Conservation (phyloP, 2,113 vertebrate genomes). For the Pandion haliaetus region DNA sequence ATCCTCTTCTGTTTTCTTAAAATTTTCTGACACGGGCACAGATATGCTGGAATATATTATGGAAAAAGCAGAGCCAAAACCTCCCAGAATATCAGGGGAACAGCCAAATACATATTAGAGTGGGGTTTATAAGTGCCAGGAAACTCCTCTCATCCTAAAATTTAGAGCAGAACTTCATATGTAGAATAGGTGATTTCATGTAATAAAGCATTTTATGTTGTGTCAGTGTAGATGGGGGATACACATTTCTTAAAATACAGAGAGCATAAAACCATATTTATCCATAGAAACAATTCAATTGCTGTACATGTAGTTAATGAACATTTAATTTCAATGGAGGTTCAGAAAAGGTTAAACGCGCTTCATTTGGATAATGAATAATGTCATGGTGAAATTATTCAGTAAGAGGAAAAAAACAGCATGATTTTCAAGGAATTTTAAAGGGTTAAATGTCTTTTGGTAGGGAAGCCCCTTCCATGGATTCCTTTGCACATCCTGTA, state of each 20-base stretch:
- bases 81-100: background rate
- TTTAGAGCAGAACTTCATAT: background rate
- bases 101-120: background rate
- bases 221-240: accelerated
- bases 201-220: background rate
- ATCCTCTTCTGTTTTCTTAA: background rate
- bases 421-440: background rate
- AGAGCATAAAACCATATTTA: background rate
- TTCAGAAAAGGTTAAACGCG: background rate
- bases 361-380: background rate
- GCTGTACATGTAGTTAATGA: background rate
- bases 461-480: background rate
- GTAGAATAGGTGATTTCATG: background rate
- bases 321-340: background rate
- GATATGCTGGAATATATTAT: background rate
- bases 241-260: background rate
- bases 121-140: background rate
- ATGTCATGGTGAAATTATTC: background rate
- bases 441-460: background rate
- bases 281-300: background rate
- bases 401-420: background rate
- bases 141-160: background rate
- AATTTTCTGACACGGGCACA: background rate
- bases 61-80: background rate
- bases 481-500: background rate